Percentiles rank a stretch among this genome's conserved stretches.
phyloP scores from a whole-genome alignment of 2,797 vertebrate species.

The Buphagus erythrorhynchus region DNA sequence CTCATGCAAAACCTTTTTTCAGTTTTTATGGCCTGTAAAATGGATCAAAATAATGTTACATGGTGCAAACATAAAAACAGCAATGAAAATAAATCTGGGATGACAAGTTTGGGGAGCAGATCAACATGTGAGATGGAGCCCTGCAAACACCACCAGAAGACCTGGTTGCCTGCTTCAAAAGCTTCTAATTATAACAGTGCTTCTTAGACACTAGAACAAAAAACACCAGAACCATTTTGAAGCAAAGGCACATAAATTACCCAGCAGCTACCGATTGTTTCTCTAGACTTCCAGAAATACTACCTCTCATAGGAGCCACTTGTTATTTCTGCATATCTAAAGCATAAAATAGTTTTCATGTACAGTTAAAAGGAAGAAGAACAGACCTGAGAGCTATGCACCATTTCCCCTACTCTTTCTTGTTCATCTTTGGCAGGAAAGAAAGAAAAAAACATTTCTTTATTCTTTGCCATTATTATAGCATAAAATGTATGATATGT shows the following conservation, averaged over 20 bases:
- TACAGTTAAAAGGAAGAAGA: neutral
- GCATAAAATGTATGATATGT: neutral
- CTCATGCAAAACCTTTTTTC: neutral
- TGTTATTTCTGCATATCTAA: slow-evolving; percentile 27
- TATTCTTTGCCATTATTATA: neutral
- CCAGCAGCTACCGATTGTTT: neutral
- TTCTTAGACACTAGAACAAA: neutral
- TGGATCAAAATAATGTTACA: slow-evolving; percentile 38
- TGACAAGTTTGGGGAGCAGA: neutral
- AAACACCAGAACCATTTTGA: neutral
- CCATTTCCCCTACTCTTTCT: neutral
- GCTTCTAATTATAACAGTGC: neutral
- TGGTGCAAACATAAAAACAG: slow-evolving; percentile 17
- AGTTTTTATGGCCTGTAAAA: slow-evolving; percentile 33
- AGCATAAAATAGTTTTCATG: neutral
- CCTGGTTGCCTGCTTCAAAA: neutral
- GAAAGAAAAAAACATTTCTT: neutral
- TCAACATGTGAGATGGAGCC: neutral
- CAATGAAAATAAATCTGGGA: slow-evolving; percentile 24
- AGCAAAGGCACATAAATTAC: slow-evolving; percentile 25
- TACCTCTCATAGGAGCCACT: neutral
- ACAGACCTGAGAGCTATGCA: neutral
- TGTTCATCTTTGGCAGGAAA: neutral
- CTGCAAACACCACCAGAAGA: neutral
- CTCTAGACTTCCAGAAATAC: slow-evolving; percentile 4